Percentiles rank a stretch among this genome's conserved stretches.
These are phyloP conservation scores for Pseudomyrmex pallidus DNA, from an alignment of 1,140 invertebrate species.

Conservation along the genomic window DNA sequence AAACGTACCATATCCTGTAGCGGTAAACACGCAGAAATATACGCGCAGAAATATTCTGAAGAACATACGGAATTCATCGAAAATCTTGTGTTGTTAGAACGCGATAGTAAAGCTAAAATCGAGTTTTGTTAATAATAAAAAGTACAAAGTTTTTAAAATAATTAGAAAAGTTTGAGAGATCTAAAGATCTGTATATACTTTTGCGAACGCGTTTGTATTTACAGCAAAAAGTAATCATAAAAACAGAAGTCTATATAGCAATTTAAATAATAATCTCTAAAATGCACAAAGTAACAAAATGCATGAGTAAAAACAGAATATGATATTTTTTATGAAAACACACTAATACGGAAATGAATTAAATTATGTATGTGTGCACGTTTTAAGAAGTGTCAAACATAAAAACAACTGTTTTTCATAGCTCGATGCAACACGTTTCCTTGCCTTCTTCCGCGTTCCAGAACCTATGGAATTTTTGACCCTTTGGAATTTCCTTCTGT, in stretches of 20 bases:
- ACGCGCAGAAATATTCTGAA: neutral
- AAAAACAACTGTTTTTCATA: slow-evolving; percentile 44
- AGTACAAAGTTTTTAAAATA: too few relatives aligned
- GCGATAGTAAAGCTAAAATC: too few relatives aligned
- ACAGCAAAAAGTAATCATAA: too few relatives aligned
- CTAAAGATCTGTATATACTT: too few relatives aligned
- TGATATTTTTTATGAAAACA: neutral
- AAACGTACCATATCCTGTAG: neutral
- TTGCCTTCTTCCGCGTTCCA: slow-evolving; percentile 27
- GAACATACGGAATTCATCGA: neutral
- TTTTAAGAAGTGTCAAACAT: slow-evolving; percentile 4
- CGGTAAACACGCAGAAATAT: neutral
- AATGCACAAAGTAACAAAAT: neutral
- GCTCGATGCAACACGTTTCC: slow-evolving; percentile 32
- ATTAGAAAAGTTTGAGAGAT: too few relatives aligned
- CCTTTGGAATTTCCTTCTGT: slow-evolving; percentile 22
- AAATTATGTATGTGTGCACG: too few relatives aligned
- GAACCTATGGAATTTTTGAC: slow-evolving; percentile 36
- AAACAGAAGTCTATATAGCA: too few relatives aligned
- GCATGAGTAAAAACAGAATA: neutral
- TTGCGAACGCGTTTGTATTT: too few relatives aligned
- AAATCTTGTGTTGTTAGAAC: too few relatives aligned
- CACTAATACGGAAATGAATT: neutral
- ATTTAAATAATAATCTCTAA: neutral
- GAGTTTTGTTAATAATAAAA: too few relatives aligned